Evolutionary conservation across 2,797 vertebrate species (phyloP).

Genomic region (Streptopelia turtur): DNA sequence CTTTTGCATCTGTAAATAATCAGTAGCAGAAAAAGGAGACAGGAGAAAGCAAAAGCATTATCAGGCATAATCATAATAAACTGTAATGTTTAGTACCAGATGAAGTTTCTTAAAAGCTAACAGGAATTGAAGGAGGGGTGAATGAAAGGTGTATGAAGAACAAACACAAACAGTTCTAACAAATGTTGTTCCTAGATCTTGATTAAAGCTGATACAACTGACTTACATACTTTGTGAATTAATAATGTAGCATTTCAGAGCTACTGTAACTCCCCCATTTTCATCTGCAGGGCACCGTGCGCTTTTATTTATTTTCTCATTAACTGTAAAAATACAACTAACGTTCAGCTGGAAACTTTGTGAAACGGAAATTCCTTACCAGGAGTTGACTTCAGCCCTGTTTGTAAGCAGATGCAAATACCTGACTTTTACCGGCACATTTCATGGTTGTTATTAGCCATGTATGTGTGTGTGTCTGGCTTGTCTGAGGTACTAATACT

Average conservation of each 20-base stretch:
- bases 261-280: background rate
- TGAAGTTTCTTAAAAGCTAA: background rate
- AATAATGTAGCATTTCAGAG: background rate
- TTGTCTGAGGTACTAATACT: background rate
- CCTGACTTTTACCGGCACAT: background rate
- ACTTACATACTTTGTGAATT: background rate
- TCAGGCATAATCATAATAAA: fast-evolving
- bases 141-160: background rate
- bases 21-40: background rate
- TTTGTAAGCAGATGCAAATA: background rate
- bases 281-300: background rate
- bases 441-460: background rate
- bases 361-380: constrained; percentile 8
- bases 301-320: background rate
- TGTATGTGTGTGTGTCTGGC: fast-evolving
- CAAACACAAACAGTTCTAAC: background rate
- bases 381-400: background rate
- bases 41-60: background rate
- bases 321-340: background rate
- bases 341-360: background rate
- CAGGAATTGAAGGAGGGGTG: background rate
- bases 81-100: background rate
- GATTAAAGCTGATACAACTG: background rate
- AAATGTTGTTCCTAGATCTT: background rate
- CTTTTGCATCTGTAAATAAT: background rate